Evolutionary conservation across 2,113 vertebrate species (phyloP).

Genomic region (Cacatua alba): DNA sequence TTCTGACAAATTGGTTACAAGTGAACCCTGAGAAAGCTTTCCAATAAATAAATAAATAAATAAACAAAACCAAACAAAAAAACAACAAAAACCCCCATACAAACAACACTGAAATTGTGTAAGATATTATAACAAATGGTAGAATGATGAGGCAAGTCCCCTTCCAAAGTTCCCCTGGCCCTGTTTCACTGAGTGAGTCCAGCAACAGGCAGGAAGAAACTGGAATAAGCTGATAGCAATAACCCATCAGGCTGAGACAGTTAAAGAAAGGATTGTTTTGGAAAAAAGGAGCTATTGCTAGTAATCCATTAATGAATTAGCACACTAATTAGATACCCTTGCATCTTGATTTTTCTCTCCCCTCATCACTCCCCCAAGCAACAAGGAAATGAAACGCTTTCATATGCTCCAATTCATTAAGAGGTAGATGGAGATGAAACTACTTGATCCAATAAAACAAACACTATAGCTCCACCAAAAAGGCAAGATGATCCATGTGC

Average conservation of each 20-base stretch:
- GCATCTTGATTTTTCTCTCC: neutral
- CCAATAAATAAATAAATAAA: neutral
- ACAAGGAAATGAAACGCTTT: neutral
- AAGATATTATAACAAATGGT: neutral
- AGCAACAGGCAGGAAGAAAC: neutral
- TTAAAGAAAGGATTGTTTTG: neutral
- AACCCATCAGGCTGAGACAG: neutral
- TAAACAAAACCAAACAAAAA: neutral
- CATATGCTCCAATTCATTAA: neutral
- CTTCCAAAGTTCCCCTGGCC: neutral
- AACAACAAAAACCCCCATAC: neutral
- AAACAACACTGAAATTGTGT: neutral
- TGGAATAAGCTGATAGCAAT: neutral
- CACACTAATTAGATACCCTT: neutral
- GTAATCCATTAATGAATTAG: neutral
- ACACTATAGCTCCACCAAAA: neutral
- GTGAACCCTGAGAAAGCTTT: neutral
- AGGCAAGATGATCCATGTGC: neutral
- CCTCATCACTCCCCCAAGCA: rapidly evolving
- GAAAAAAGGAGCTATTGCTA: neutral
- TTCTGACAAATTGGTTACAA: neutral
- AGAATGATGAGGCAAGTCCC: neutral
- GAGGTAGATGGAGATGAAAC: neutral
- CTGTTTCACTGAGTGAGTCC: neutral
- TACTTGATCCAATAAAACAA: neutral